Evolutionary conservation across 2,113 vertebrate species (phyloP).

Genomic region (Pteropus alecto): DNA sequence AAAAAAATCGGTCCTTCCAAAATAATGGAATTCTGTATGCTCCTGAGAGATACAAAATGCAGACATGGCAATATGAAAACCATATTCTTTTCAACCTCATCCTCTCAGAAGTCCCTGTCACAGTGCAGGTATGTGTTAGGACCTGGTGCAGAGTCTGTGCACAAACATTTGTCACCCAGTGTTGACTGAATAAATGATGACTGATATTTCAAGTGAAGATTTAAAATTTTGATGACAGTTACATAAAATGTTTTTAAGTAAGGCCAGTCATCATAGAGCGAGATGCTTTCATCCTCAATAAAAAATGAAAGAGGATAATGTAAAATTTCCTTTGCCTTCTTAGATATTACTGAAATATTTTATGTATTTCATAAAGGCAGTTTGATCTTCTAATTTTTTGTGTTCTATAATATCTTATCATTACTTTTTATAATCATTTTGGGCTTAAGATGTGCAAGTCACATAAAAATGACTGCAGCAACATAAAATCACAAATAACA

Average conservation of each 20-base stretch:
- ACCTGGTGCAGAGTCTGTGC: no score
- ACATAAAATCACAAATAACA: background rate
- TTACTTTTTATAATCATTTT: background rate
- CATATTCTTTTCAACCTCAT: background rate
- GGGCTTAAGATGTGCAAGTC: background rate
- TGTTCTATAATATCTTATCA: background rate
- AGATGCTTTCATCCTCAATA: background rate
- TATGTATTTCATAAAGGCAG: background rate
- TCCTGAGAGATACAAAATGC: background rate
- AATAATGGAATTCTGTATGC: background rate
- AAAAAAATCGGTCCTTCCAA: background rate
- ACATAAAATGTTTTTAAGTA: background rate
- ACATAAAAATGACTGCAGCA: background rate
- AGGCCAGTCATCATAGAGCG: background rate
- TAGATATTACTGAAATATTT: background rate
- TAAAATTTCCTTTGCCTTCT: background rate
- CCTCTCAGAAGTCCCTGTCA: background rate
- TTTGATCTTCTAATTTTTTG: background rate
- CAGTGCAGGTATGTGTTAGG: background rate
- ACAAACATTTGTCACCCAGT: background rate
- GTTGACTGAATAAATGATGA: background rate
- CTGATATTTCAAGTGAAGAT: background rate
- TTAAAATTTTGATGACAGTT: background rate
- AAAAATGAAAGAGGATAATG: background rate
- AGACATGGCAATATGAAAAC: background rate